Evolutionary conservation across 2,888 invertebrate species (phyloP).

Genomic region (Terebella lapidaria): DNA sequence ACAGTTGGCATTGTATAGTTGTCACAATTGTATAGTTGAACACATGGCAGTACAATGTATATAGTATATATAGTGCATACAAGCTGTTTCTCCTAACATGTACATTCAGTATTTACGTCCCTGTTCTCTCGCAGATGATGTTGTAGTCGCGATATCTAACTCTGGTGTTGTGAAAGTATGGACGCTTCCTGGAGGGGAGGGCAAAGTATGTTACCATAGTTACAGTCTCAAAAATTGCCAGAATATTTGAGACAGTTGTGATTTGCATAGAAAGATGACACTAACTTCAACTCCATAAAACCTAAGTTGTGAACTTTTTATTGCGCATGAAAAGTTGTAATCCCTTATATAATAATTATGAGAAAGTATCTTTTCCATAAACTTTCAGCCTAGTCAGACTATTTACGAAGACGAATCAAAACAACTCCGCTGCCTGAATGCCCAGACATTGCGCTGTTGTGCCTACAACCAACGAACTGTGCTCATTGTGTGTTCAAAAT

Average conservation of each 20-base stretch:
- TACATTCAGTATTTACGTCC: too few species aligned
- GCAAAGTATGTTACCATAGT: constrained; percentile 57
- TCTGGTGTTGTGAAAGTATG: constrained; percentile 96
- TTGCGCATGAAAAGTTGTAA: too few species aligned
- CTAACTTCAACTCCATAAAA: too few species aligned
- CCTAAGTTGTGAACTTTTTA: too few species aligned
- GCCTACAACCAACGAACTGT: constrained; percentile 94
- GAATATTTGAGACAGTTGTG: too few species aligned
- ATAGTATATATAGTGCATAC: not conserved
- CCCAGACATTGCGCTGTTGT: constrained; percentile 87
- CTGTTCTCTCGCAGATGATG: constrained; percentile 69
- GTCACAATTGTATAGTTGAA: too few species aligned
- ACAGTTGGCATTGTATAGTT: too few species aligned
- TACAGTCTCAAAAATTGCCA: too few species aligned
- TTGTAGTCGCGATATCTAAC: constrained; percentile 88
- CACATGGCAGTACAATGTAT: not conserved
- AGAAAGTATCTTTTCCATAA: too few species aligned
- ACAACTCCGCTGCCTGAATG: constrained; percentile 89
- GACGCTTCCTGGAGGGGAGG: constrained; percentile 85
- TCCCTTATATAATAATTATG: too few species aligned
- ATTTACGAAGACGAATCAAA: constrained; percentile 95
- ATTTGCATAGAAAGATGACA: too few species aligned
- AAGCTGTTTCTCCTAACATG: too few species aligned
- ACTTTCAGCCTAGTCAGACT: constrained; percentile 9
- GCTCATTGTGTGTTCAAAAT: constrained; percentile 91